Percentiles rank a stretch among this genome's conserved stretches.
Conservation (phyloP, 2,113 vertebrate genomes). For the Hydrochoerus hydrochaeris region DNA sequence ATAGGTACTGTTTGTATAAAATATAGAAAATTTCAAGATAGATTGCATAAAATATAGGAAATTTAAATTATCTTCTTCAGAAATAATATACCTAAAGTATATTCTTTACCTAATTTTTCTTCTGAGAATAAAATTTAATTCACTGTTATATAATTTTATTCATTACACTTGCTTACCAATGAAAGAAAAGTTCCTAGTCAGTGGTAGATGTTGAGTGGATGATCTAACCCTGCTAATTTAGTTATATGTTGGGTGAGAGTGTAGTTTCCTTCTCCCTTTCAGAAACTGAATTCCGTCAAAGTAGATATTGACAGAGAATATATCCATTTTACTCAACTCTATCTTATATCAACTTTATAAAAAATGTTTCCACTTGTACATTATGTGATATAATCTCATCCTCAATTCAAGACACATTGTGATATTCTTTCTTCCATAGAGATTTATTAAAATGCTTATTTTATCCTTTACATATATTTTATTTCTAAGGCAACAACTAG, state of each 20-base stretch:
- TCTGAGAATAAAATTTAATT: background rate
- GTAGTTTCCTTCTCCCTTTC: background rate
- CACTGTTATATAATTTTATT: background rate
- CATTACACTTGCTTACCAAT: background rate
- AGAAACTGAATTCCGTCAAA: background rate
- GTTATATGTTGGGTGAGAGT: background rate
- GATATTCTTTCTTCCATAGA: background rate
- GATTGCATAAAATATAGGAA: background rate
- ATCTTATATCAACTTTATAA: background rate
- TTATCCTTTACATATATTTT: background rate
- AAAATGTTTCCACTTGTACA: background rate
- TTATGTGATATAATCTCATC: background rate
- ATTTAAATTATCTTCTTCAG: background rate
- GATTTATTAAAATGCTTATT: background rate
- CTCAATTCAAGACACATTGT: background rate
- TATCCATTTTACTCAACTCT: background rate
- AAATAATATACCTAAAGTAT: background rate
- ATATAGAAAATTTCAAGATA: background rate
- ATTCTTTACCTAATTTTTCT: background rate
- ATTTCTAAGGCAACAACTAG: background rate
- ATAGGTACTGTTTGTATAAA: background rate
- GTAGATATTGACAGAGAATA: background rate
- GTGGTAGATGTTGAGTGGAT: accelerated
- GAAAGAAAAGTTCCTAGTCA: background rate
- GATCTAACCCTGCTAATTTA: background rate